phyloP scores from a whole-genome alignment of 2,888 invertebrate species.

The Conus canariensis region DNA sequence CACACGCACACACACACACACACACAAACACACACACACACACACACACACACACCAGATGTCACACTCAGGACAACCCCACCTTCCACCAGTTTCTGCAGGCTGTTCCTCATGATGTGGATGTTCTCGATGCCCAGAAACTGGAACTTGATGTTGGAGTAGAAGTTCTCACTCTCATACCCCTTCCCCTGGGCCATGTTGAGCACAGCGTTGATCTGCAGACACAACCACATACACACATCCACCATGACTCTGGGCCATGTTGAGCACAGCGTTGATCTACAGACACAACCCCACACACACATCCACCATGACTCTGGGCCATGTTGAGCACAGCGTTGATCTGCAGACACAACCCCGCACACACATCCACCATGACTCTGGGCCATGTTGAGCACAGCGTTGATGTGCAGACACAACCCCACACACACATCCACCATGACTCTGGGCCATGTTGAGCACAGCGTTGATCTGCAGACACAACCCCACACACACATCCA shows the following conservation, averaged over 20 bases:
- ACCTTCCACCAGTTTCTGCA: constrained; percentile 96
- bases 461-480: too few relatives aligned
- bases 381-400: too few relatives aligned
- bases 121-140: constrained; percentile 99
- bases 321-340: constrained; percentile 75
- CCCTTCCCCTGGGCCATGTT: constrained; percentile 99
- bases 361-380: not conserved
- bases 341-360: constrained; percentile 83
- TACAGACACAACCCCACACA: too few relatives aligned
- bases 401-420: not conserved
- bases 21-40: not conserved
- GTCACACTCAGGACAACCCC: constrained; percentile 57
- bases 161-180: constrained; percentile 98
- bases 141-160: constrained; percentile 98
- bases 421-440: too few relatives aligned
- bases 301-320: too few relatives aligned
- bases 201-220: constrained; percentile 99
- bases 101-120: constrained; percentile 97
- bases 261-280: too few relatives aligned
- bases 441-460: too few relatives aligned
- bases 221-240: not conserved
- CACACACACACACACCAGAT: not conserved
- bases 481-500: too few relatives aligned
- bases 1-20: not conserved
- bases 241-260: too few relatives aligned